phyloP scores from a whole-genome alignment of 2,113 vertebrate species.

The Eclectus roratus region DNA sequence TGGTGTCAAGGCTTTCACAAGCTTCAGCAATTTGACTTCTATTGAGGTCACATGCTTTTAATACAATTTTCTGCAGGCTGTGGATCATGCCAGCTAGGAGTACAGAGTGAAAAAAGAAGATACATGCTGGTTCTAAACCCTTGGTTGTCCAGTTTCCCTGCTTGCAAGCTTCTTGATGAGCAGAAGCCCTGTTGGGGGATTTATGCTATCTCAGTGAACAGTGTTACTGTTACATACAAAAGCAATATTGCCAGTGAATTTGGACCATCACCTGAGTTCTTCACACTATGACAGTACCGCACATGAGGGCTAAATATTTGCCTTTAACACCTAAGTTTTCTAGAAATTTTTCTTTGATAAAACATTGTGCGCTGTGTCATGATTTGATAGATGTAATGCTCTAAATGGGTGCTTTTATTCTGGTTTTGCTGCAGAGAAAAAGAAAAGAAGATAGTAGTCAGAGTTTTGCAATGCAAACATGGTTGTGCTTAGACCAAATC shows the following conservation, averaged over 20 bases:
- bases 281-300: background rate
- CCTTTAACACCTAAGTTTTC: background rate
- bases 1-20: background rate
- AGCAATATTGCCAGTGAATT: background rate
- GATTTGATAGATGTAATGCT: background rate
- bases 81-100: background rate
- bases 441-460: background rate
- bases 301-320: background rate
- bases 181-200: background rate
- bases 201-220: background rate
- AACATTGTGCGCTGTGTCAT: background rate
- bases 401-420: background rate
- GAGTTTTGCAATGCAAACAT: background rate
- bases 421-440: background rate
- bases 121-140: fast-evolving
- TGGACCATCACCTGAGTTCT: background rate
- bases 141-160: background rate
- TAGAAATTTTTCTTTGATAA: background rate
- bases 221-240: background rate
- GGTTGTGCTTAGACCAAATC: background rate
- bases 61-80: background rate
- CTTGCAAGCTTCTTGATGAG: background rate
- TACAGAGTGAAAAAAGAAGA: background rate
- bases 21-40: background rate
- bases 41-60: background rate